phyloP scores from a whole-genome alignment of 1,140 invertebrate genomes.

The Euura lappo region DNA sequence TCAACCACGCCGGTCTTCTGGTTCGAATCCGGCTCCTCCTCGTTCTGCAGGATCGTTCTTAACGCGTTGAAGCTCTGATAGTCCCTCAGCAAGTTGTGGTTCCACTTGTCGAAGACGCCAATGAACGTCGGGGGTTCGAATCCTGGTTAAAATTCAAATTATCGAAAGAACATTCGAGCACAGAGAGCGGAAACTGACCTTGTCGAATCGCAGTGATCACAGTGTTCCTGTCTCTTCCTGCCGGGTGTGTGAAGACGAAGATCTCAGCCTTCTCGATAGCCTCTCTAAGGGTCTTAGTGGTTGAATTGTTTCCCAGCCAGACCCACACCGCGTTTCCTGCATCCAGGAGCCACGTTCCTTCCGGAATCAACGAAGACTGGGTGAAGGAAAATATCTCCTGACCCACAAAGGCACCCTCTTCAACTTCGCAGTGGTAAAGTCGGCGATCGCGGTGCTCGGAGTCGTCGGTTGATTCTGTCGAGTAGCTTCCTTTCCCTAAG shows the following conservation, averaged over 20 bases:
- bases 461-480: slow-evolving; percentile 67
- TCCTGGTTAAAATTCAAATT: slow-evolving; percentile 31
- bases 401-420: slow-evolving; percentile 57
- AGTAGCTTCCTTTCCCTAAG: slow-evolving; percentile 67
- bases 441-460: slow-evolving; percentile 63
- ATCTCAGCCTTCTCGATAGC: slow-evolving; percentile 62
- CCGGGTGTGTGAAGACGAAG: slow-evolving; percentile 71
- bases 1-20: slow-evolving; percentile 60
- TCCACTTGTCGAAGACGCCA: slow-evolving; percentile 90
- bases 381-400: slow-evolving; percentile 86
- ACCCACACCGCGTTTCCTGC: slow-evolving; percentile 80
- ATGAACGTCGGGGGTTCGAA: slow-evolving; percentile 88
- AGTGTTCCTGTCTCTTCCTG: slow-evolving; percentile 76
- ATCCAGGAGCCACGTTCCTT: slow-evolving; percentile 88
- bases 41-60: slow-evolving; percentile 55
- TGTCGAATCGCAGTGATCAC: slow-evolving; percentile 82
- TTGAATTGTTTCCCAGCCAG: slow-evolving; percentile 80
- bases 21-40: slow-evolving; percentile 55
- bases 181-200: slow-evolving; percentile 51
- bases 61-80: slow-evolving; percentile 57
- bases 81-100: slow-evolving; percentile 78
- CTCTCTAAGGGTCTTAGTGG: slow-evolving; percentile 66
- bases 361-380: slow-evolving; percentile 80
- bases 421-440: slow-evolving; percentile 55
- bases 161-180: background rate